Percentiles rank a stretch among this genome's conserved stretches.
Conservation (phyloP, 2,888 invertebrate genomes). For the Synanthedon tipuliformis region DNA sequence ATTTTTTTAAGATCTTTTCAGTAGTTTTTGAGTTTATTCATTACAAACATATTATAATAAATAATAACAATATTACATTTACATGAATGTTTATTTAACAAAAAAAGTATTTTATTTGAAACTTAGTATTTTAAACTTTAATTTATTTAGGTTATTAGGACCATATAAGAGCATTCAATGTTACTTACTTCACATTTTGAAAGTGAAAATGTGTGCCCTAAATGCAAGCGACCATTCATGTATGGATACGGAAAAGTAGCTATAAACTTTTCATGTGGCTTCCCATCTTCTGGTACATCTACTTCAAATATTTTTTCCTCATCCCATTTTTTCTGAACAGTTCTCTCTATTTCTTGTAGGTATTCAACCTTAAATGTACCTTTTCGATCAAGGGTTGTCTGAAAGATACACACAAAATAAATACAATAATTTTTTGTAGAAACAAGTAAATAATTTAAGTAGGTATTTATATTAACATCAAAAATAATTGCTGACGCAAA, state of each 20-base stretch:
- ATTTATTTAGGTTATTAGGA: too few species aligned
- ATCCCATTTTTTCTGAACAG: constrained; percentile 90
- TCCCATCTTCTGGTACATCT: constrained; percentile 78
- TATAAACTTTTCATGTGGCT: constrained; percentile 84
- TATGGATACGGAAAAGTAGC: constrained; percentile 98
- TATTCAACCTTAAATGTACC: constrained; percentile 97
- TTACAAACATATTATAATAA: too few species aligned
- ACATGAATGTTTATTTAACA: too few species aligned
- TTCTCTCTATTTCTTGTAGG: constrained; percentile 87
- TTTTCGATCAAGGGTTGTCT: constrained; percentile 74
- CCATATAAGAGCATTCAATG: neutral
- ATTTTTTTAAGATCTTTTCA: too few species aligned
- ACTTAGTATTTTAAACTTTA: too few species aligned
- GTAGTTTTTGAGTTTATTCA: too few species aligned
- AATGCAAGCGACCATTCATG: constrained; percentile 98
- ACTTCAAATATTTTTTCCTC: constrained; percentile 82
- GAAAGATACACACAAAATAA: constrained; percentile 10
- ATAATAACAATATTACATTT: too few species aligned
- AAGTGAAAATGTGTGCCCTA: constrained; percentile 97
- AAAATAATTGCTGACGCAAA: too few species aligned
- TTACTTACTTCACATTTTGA: constrained; percentile 92
- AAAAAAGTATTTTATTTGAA: too few species aligned
- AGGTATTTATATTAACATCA: too few species aligned
- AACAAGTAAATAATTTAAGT: too few species aligned
- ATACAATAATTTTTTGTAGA: neutral